Percentiles rank a stretch among this genome's conserved stretches.
These are phyloP conservation scores for Platichthys flesus DNA, from an alignment of 2,113 vertebrate genomes.

Conservation along the genomic window DNA sequence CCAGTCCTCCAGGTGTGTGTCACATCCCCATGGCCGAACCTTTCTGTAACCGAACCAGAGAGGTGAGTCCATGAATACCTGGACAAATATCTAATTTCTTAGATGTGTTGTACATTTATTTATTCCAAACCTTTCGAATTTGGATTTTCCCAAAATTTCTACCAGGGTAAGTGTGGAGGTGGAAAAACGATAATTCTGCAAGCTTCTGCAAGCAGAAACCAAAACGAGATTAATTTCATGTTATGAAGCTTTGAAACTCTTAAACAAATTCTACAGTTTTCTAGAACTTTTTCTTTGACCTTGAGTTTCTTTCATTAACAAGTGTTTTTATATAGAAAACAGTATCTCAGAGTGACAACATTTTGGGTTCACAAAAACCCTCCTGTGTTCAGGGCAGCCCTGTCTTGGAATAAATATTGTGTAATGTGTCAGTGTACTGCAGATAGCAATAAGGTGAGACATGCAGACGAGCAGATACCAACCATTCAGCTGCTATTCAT, in stretches of 20 bases:
- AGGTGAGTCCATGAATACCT: constrained; percentile 80
- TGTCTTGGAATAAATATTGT: too few species aligned
- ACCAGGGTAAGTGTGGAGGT: neutral
- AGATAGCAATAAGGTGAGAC: neutral
- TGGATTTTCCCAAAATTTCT: neutral
- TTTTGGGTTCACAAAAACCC: neutral
- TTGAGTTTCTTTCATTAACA: too few species aligned
- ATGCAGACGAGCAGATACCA: neutral
- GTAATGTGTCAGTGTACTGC: neutral
- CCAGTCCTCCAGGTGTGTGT: constrained; percentile 87
- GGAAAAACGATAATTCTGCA: neutral
- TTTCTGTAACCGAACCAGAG: constrained; percentile 93
- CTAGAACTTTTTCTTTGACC: too few species aligned
- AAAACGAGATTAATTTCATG: too few species aligned
- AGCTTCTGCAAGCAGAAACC: too few species aligned
- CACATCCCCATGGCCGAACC: constrained; percentile 96
- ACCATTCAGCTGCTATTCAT: neutral
- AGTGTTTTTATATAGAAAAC: too few species aligned
- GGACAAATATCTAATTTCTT: neutral
- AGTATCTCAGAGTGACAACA: too few species aligned
- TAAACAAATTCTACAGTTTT: too few species aligned
- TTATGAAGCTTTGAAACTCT: too few species aligned
- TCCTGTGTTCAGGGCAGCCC: neutral
- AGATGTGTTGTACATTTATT: neutral
- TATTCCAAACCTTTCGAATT: neutral